Evolutionary conservation across 2,888 invertebrate species (phyloP).

Genomic region (Acanthopleura granulata): DNA sequence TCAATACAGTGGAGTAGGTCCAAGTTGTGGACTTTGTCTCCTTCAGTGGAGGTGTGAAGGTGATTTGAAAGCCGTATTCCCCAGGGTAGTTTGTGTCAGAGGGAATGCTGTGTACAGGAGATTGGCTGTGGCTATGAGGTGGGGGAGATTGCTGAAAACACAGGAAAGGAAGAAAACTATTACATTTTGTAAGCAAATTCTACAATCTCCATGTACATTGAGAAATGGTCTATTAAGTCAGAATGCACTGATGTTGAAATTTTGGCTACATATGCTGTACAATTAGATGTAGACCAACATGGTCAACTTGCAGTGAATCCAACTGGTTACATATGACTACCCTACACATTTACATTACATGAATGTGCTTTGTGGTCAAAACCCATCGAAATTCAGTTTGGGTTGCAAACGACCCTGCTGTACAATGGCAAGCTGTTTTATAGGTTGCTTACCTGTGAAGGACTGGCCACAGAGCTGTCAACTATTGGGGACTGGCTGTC

Average conservation of each 20-base stretch:
- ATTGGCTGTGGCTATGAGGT: not conserved
- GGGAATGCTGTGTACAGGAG: constrained; percentile 24
- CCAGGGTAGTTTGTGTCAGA: constrained; percentile 67
- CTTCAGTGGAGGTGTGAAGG: constrained; percentile 66
- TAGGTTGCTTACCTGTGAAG: not conserved
- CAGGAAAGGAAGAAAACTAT: not conserved
- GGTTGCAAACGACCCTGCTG: no score
- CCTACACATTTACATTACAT: no score
- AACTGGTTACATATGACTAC: no score
- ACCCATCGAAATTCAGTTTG: no score
- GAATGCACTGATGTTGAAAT: no score
- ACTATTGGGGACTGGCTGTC: constrained; percentile 9
- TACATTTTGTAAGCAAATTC: no score
- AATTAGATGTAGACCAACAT: no score
- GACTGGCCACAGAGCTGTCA: constrained; percentile 1
- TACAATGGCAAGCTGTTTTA: not conserved
- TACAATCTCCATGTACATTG: no score
- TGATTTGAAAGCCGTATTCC: constrained; percentile 67
- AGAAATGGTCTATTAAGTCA: no score
- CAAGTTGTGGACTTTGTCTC: constrained; percentile 70
- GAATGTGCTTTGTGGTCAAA: no score
- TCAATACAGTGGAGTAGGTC: constrained; percentile 75
- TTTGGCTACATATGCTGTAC: no score
- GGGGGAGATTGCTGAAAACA: not conserved
- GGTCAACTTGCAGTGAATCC: no score